Evolutionary conservation across 2,113 vertebrate genomes (phyloP), one percentile per base, ranked within the genome.

Genomic region (Galeopterus variegatus): DNA sequence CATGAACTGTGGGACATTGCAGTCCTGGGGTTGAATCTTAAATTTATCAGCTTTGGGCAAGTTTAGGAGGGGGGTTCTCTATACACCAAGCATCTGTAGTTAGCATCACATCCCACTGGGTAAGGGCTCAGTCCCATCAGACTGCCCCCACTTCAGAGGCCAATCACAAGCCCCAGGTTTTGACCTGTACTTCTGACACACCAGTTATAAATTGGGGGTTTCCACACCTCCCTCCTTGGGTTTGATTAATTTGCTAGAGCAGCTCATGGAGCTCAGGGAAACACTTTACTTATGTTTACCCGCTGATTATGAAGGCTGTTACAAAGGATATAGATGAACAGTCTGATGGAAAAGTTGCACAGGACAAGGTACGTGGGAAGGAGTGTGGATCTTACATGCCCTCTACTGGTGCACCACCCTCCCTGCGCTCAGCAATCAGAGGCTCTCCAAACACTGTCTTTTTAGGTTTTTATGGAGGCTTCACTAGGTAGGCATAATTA

Each of bases 191-290:
- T 83, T 75, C 48, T 76, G 31, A 77, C 18, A 9, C 50, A 41
- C 3, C 83, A 3, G 24, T 13, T 93, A 6, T 73, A 48, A 80
- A 65, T 17, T n/a, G 1, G 17, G 31, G 4, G 19, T 19, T 64
- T 15, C n/a, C 4, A 19, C 3, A 6, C 33, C 2, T 3, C 41
- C 5, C 13, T 82, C 3, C 26, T 19, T 12, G 10, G 5, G 21
- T 60, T 92, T 36, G 54, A 12, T 60, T 81, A 31, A 67, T 70
- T 76, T 89, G 41, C 26, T 90, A 64, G 5, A 58, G 28, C 7
- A 56, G 7, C 23, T 65, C 2, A 48, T 5, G 28, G 28, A 93
- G 72, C 45, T 79, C 12, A 76, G 7, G 21, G 11, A 77, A 41
- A 36, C 23, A 28, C 3, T 90, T 64, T 24, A 52, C n/a, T 28